Evolutionary conservation across 2,888 invertebrate species (phyloP), one percentile per base, ranked within the genome.

Genomic region (Pogonocherus hispidulus): DNA sequence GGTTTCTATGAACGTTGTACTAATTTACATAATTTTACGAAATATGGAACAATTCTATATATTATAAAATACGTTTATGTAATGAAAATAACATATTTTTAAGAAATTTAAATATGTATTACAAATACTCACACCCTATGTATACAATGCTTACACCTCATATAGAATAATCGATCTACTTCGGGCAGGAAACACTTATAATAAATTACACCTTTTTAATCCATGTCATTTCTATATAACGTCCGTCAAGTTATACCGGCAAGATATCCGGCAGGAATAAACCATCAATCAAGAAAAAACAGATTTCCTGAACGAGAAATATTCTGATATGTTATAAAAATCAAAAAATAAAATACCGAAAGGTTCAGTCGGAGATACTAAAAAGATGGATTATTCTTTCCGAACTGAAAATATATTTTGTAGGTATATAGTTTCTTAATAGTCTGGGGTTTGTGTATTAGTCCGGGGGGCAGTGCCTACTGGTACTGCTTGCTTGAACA

Each of bases 281-380:
- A 41, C n/a, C 41, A 41, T 41, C 41, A 41, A 41, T 41, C 41
- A 41, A 41, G n/a, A 41, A 41, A 41, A 41, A 41, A 41, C n/a
- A 41, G n/a, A 5, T 41, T 41, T n/a, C n/a, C 4, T 41, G 14
- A 41, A 16, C 41, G 41, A 41, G 14, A 41, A 14, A 41, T 41
- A n/a, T 41, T 41, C n/a, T 16, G 32, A 32, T 11, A 32, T 32
- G 41, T 41, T 41, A 41, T 41, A 41, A 41, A 41, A 41, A 41
- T 41, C 41, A 41, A 41, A 41, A 41, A n/a, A 27, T 27, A 41
- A 41, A 32, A 3, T 41, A 14, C 14, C n/a, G n/a, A 41, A 16
- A 5, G 41, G 14, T 16, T 16, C n/a, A 3, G 41, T n/a, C n/a
- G 41, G n/a, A 5, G 14, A 41, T 9, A 14, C 3, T 27, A 27